A percentile compares a stretch with the other conserved stretches of the same genome.
phyloP scores from a whole-genome alignment of 1,140 invertebrate genomes.

The Drosophila elegans region DNA sequence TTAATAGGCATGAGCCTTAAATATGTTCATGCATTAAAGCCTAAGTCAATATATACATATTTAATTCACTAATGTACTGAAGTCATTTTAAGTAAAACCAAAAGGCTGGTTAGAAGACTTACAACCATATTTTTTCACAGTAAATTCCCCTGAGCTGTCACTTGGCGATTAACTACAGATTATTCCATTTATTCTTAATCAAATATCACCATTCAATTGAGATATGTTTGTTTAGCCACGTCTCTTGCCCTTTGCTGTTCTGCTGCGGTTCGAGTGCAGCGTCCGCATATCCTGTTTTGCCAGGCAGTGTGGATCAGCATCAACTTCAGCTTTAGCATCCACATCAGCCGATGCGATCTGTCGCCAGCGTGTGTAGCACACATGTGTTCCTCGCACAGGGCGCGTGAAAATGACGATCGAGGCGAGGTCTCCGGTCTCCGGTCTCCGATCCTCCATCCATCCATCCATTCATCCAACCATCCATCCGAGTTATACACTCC shows the following conservation, averaged over 20 bases:
- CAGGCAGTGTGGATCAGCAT: slow-evolving; percentile 6
- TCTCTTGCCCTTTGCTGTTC: slow-evolving; percentile 1
- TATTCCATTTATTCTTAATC: slow-evolving; percentile 24
- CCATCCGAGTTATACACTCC: slow-evolving; percentile 16
- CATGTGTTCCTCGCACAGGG: slow-evolving; percentile 42
- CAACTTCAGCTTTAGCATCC: no score
- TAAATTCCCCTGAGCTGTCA: background rate
- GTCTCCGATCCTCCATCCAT: background rate
- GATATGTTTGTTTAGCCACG: slow-evolving; percentile 8
- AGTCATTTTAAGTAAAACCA: no score
- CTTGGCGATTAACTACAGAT: slow-evolving; percentile 7
- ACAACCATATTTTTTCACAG: background rate
- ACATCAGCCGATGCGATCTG: slow-evolving; percentile 37
- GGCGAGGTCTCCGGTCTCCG: slow-evolving; percentile 24
- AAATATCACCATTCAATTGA: slow-evolving; percentile 24
- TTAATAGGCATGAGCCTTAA: no score
- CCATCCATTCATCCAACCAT: background rate
- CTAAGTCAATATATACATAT: no score
- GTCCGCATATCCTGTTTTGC: slow-evolving; percentile 54
- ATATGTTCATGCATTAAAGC: no score
- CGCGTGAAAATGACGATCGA: slow-evolving; percentile 56
- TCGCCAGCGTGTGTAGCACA: slow-evolving; percentile 56
- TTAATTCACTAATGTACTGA: no score
- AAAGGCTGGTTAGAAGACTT: no score
- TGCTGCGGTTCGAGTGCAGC: slow-evolving; percentile 38